Base-by-base conservation (phyloP, 1,140 invertebrate genomes). In the Nixonia krombeini region DNA sequence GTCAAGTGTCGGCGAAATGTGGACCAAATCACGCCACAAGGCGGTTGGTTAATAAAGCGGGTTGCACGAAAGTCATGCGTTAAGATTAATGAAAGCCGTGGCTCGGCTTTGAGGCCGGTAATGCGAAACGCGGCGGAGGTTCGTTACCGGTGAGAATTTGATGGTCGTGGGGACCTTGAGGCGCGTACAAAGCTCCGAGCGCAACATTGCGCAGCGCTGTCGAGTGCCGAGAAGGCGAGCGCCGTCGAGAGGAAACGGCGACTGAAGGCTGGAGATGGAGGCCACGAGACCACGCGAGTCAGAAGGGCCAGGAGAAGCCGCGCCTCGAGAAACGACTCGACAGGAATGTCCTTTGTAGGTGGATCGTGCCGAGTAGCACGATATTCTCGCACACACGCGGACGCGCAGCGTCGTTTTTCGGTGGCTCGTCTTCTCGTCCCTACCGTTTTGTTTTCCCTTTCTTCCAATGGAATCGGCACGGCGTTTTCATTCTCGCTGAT, bases 341-440 rank as follows among this genome's bases (percentile, higher is more conserved):
- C 70, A 73, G 57, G 74, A 78, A 76, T 78, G 72, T 78, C 72
- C 68, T 78, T 73, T 70, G 74, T 78, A 58, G 64, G 57, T 74
- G 65, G 45, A 56, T 72, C 70, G 51, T 71, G 46, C 37, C 15
- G 31, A 25, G n/a, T 40, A 46, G 33, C 57, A 37, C 44, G 38
- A 66, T 58, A 38, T 47, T 62, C 37, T n/a, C n/a, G n/a, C n/a
- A 66, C 47, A 57, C 47, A 65, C 37, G 62, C 52, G 41, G 58
- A 18, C 40, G 42, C 44, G 44, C 37, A 42, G 10, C 45, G 23
- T 18, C 25, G 44, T 55, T 44, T 71, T 51, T 49, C 45, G 47
- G 26, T 15, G n/a, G n/a, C n/a, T n/a, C n/a, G n/a, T n/a, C n/a
- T 61, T 50, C 3, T 15, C 42, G 18, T 55, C 45, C 12, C 13